These are phyloP conservation scores for Teleopsis dalmanni DNA, from an alignment of 1,140 invertebrate genomes.

Conservation along the genomic window DNA sequence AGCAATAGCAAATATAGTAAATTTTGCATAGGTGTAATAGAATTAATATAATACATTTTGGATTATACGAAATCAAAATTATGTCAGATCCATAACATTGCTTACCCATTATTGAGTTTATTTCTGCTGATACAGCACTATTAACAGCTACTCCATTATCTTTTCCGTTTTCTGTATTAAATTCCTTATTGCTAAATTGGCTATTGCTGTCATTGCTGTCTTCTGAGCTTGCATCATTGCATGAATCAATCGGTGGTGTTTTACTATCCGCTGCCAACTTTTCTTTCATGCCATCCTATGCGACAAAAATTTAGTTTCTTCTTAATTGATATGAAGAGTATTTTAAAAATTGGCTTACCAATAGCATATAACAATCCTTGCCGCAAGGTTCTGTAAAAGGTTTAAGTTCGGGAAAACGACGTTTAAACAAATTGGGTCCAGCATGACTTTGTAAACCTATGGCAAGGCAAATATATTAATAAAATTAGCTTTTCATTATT, in stretches of 20 bases:
- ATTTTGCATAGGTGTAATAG: too few species aligned
- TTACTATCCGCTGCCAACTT: slow-evolving; percentile 65
- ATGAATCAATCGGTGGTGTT: slow-evolving; percentile 73
- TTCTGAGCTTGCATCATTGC: slow-evolving; percentile 87
- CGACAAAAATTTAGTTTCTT: slow-evolving; percentile 14
- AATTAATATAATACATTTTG: too few species aligned
- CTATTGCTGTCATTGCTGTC: slow-evolving; percentile 84
- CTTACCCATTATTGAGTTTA: slow-evolving; percentile 40
- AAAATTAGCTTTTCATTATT: not conserved
- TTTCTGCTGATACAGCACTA: slow-evolving; percentile 32
- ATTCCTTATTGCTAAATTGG: slow-evolving; percentile 42
- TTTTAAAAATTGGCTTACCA: slow-evolving; percentile 38
- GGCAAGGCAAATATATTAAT: not conserved
- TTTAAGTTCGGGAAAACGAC: slow-evolving; percentile 84
- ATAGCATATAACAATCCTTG: slow-evolving; percentile 77
- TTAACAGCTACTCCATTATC: slow-evolving; percentile 32
- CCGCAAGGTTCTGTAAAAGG: slow-evolving; percentile 81
- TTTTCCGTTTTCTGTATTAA: slow-evolving; percentile 34
- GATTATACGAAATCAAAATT: too few species aligned
- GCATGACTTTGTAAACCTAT: slow-evolving; percentile 78
- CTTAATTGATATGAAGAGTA: not conserved
- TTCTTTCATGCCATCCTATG: slow-evolving; percentile 72
- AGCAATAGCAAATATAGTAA: too few species aligned
- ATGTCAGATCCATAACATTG: too few species aligned
- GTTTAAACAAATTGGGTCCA: slow-evolving; percentile 78